Evolutionary conservation across 2,113 vertebrate genomes (phyloP), one percentile per base, ranked within the genome.

Genomic region (Ptilonorhynchus violaceus): DNA sequence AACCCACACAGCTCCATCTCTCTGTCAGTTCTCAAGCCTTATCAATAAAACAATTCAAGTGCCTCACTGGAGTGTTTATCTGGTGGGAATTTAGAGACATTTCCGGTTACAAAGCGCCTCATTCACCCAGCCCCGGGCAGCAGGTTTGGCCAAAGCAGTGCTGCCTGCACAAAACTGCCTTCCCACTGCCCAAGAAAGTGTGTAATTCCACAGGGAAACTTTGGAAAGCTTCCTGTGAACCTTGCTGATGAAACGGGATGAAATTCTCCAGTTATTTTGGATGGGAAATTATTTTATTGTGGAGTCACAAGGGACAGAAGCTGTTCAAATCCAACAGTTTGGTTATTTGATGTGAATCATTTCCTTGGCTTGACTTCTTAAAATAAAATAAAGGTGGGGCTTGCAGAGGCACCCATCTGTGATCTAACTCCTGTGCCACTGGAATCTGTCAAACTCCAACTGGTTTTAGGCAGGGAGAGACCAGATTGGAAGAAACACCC

Each of bases 391-490:
- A 84, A 93, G 89, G 89, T 92, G 78, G 87, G 58, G 77, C 58
- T 93, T 85, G 39, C 52, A 91, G 85, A 94, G 72, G 85, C 91
- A 90, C 92, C 75, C 82, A 49, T 79, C 85, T 90, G 93, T 73
- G 93, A 87, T 72, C 69, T 91, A 82, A 91, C n/a, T 88, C 66
- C 21, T 77, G 60, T 87, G 84, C 77, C 73, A 50, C 52, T 75
- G 52, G 63, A 58, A 63, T 84, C 60, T 74, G 24, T 70, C 46
- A 47, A 91, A 64, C 37, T 91, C 87, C 49, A 60, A 37, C 69
- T 85, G 84, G 47, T 60, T 87, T 85, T 55, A 56, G 64, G 68
- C 64, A 81, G 39, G 50, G 64, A 84, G n/a, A 89, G 49, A 75
- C 15, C n/a, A 72, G 8, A 77, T 94, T 77, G 72, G 60, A 82